Base-by-base conservation (phyloP, 2,888 invertebrate species). In the Thereva unica region DNA sequence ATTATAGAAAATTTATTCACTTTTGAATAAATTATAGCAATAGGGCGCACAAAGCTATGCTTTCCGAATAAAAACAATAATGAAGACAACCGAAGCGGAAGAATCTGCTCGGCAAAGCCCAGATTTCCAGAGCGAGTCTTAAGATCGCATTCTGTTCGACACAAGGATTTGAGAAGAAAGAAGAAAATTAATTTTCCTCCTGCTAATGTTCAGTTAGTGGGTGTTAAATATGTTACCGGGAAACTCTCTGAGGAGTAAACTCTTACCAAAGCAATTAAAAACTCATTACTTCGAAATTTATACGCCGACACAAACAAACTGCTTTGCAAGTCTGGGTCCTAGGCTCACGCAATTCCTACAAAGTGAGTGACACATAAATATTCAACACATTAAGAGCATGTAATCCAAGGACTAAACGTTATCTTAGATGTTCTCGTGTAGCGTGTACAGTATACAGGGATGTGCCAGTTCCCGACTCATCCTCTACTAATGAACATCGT, bases 161-260 rank as follows among this genome's bases (percentile, higher is more conserved):
- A 47, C n/a, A 9, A 5, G 47, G 34, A 7, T 7, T n/a, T 34
- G 44, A 9, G 23, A 8, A 44, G 34, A 44, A 56, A 56, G 44
- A 44, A 44, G 56, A 42, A 59, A 59, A 59, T 59, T 59, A 59
- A 59, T 59, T 59, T 59, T 47, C 59, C 59, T 59, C 40, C 38
- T 59, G 59, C 38, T 47, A 59, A 59, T 59, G 59, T 59, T 59
- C 59, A 59, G 47, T 59, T 59, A 59, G 59, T 59, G 59, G 59
- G 59, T 59, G 59, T 49, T 59, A 59, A 59, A 59, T 59, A 59
- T 59, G 59, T 59, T 59, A 12, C 59, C 12, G 59, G 59, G 49
- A 10, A 59, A 47, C 52, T 59, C 37, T 45, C 59, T 59, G 49
- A 59, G 49, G 59, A 59, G 59, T 38, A 59, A 59, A 59, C 59